A percentile compares a stretch with the other conserved stretches of the same genome.
These are phyloP conservation scores for Erinaceus europaeus DNA, from an alignment of 2,113 vertebrate species.

Conservation along the genomic window DNA sequence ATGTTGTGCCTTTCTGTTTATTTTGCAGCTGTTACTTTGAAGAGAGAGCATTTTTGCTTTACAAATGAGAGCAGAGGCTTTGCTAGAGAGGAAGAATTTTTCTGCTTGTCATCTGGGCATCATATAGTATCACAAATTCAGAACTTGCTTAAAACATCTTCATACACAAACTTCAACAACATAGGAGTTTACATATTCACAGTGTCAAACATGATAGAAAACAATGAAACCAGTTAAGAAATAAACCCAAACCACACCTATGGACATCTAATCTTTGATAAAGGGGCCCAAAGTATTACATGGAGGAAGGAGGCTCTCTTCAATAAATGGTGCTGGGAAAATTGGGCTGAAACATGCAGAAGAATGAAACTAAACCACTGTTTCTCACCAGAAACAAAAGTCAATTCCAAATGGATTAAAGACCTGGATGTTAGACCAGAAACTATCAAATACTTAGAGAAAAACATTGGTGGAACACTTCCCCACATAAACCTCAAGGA, in stretches of 20 bases:
- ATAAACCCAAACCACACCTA: neutral
- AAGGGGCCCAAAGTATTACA: too few relatives aligned
- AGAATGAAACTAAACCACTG: too few relatives aligned
- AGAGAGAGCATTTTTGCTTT: slow-evolving; percentile 37
- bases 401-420: too few relatives aligned
- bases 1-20: slow-evolving; percentile 28
- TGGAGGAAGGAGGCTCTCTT: too few relatives aligned
- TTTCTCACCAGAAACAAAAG: too few relatives aligned
- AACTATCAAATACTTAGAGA: too few relatives aligned
- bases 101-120: slow-evolving; percentile 10
- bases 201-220: slow-evolving; percentile 29
- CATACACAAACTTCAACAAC: neutral
- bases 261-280: too few relatives aligned
- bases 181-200: neutral
- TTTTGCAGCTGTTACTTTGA: slow-evolving; percentile 50
- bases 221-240: slow-evolving; percentile 8
- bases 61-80: slow-evolving; percentile 43
- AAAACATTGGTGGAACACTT: too few relatives aligned
- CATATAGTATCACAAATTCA: slow-evolving; percentile 34
- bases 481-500: too few relatives aligned
- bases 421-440: too few relatives aligned
- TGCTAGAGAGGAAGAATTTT: slow-evolving; percentile 44
- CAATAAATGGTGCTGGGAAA: too few relatives aligned
- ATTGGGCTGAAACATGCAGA: too few relatives aligned
- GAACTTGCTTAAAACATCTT: slow-evolving; percentile 55